Percentiles rank a stretch among this genome's conserved stretches.
These are phyloP conservation scores for Zele albiditarsus DNA, from an alignment of 2,888 invertebrate species.

Conservation along the genomic window DNA sequence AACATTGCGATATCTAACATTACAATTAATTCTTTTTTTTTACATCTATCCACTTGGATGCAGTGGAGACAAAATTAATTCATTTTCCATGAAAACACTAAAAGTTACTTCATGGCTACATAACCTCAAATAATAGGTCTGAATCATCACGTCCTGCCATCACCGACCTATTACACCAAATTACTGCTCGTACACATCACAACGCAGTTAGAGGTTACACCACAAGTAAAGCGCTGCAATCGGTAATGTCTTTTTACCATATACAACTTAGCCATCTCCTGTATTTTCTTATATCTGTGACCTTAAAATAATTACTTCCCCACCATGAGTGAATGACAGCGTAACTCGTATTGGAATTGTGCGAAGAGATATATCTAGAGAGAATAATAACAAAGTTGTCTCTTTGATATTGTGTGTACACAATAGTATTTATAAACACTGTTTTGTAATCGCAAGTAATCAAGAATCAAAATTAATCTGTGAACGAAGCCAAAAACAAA, in stretches of 20 bases:
- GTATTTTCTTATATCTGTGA: neutral
- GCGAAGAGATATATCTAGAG: neutral
- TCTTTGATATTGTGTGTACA: conserved; percentile 1
- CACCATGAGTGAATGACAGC: conserved; percentile 16
- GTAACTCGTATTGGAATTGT: neutral
- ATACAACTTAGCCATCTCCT: neutral
- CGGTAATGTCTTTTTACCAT: neutral
- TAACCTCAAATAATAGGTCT: too few relatives aligned
- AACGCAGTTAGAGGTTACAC: neutral
- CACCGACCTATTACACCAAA: neutral
- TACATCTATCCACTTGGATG: too few relatives aligned
- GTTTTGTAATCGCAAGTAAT: neutral
- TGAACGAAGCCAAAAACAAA: neutral
- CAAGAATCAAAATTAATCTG: neutral
- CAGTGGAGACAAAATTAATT: too few relatives aligned
- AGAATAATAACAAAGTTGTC: conserved; percentile 11
- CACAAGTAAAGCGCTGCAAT: neutral
- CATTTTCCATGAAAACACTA: too few relatives aligned
- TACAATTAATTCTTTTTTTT: too few relatives aligned
- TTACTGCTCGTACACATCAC: too few relatives aligned
- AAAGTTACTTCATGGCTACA: too few relatives aligned
- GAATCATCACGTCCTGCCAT: neutral
- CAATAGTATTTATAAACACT: neutral
- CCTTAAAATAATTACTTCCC: neutral
- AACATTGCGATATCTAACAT: too few relatives aligned